Percentiles rank a stretch among this genome's conserved stretches.
These are phyloP conservation scores for Apotomis capreana DNA, from an alignment of 2,888 invertebrate genomes.

Conservation along the genomic window DNA sequence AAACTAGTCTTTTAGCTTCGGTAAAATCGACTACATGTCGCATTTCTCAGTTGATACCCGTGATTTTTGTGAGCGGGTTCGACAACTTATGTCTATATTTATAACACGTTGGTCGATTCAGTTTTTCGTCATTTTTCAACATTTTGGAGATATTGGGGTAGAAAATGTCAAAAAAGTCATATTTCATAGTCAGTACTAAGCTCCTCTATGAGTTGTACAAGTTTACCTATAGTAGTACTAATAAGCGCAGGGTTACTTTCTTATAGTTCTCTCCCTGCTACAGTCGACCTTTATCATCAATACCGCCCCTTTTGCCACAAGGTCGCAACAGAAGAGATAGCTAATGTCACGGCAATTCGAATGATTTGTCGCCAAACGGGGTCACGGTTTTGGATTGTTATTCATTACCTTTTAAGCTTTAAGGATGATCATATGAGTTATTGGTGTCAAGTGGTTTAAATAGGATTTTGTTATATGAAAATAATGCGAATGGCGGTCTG, in stretches of 20 bases:
- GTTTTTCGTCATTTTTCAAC: no score
- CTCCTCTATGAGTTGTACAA: no score
- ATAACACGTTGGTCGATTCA: no score
- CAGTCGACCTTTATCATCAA: conserved; percentile 8
- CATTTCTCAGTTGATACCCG: no score
- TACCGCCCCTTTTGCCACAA: conserved; percentile 24
- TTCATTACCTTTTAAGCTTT: not conserved
- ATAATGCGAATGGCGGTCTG: not conserved
- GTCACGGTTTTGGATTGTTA: conserved; percentile 2
- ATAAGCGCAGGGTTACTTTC: not conserved
- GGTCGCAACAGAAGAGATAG: conserved; percentile 21
- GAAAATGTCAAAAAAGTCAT: no score
- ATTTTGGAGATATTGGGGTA: no score
- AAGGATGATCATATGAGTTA: not conserved
- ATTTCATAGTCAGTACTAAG: no score
- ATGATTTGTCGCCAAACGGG: conserved; percentile 3
- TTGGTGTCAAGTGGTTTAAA: not conserved
- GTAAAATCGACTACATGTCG: no score
- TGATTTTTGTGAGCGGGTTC: no score
- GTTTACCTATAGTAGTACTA: no score
- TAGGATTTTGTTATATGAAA: not conserved
- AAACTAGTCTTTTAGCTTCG: no score
- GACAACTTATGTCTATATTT: no score
- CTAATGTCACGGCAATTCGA: conserved; percentile 27
- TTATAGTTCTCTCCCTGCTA: conserved; percentile 7